A percentile compares a stretch with the other conserved stretches of the same genome.
These are phyloP conservation scores for Lepisosteus oculatus DNA, from an alignment of 2,113 vertebrate species.

Conservation along the genomic window DNA sequence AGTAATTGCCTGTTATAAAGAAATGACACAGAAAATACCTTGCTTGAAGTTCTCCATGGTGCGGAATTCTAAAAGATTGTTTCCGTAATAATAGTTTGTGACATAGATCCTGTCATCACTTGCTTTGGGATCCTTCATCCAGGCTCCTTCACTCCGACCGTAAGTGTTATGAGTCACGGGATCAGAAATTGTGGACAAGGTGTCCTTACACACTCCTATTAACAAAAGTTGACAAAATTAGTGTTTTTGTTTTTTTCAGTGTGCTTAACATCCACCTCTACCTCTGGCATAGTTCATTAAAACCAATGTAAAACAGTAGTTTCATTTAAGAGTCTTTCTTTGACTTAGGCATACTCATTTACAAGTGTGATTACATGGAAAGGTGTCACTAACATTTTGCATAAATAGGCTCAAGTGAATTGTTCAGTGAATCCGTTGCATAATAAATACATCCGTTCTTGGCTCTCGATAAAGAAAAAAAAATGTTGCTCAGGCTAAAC, in stretches of 20 bases:
- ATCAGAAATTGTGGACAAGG: slow-evolving; percentile 86
- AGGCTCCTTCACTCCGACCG: slow-evolving; percentile 86
- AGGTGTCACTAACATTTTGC: slow-evolving; percentile 32
- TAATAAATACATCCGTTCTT: too few species aligned
- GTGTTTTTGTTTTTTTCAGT: too few species aligned
- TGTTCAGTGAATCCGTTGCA: too few species aligned
- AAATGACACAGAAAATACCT: slow-evolving; percentile 57
- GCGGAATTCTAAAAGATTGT: slow-evolving; percentile 89
- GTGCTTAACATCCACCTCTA: too few species aligned
- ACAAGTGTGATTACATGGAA: neutral
- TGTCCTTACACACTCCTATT: slow-evolving; percentile 91
- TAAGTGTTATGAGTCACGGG: slow-evolving; percentile 91
- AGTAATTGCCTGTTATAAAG: neutral
- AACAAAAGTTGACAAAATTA: slow-evolving; percentile 16
- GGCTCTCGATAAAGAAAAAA: too few species aligned
- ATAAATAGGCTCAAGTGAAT: too few species aligned
- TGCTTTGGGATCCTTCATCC: slow-evolving; percentile 96
- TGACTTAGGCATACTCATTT: too few species aligned
- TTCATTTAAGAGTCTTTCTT: too few species aligned
- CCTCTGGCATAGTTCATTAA: too few species aligned
- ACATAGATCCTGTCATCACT: slow-evolving; percentile 83
- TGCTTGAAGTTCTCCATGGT: slow-evolving; percentile 92
- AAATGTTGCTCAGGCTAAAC: too few species aligned
- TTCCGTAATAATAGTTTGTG: slow-evolving; percentile 92
- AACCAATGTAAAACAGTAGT: too few species aligned